These are phyloP conservation scores for Triplophysa yarkandensis DNA, from an alignment of 2,797 vertebrate genomes.

Conservation along the genomic window DNA sequence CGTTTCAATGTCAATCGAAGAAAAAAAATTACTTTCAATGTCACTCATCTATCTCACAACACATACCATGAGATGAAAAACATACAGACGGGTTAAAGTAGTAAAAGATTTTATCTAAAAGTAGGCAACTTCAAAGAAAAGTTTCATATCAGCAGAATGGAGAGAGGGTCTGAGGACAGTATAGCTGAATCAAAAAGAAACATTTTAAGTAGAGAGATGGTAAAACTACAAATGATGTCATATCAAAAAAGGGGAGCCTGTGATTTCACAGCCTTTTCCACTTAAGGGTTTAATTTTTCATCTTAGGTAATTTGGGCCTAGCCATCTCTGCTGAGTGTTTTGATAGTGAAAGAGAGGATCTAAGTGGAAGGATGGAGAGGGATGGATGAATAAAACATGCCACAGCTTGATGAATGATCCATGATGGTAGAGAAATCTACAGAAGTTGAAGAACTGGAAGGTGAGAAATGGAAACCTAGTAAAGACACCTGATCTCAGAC, in stretches of 20 bases:
- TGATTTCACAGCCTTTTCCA: slow-evolving; percentile 44
- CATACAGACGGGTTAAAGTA: background rate
- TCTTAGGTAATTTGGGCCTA: slow-evolving; percentile 39
- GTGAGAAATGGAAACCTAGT: slow-evolving; percentile 35
- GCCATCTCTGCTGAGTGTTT: slow-evolving; percentile 42
- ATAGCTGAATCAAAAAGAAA: slow-evolving; percentile 14
- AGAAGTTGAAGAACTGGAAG: slow-evolving; percentile 19
- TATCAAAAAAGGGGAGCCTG: slow-evolving; percentile 18
- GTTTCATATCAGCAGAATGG: background rate
- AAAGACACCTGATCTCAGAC: slow-evolving; percentile 8
- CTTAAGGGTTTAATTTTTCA: slow-evolving; percentile 45
- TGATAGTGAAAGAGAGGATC: slow-evolving; percentile 24
- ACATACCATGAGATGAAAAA: background rate
- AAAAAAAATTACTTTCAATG: background rate
- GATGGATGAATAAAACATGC: slow-evolving; percentile 58
- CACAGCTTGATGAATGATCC: slow-evolving; percentile 46
- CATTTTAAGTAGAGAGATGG: slow-evolving; percentile 10
- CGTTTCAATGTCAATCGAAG: background rate
- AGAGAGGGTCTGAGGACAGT: slow-evolving; percentile 5
- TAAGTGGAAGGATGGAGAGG: background rate
- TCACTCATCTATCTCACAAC: background rate
- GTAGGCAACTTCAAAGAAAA: slow-evolving; percentile 7
- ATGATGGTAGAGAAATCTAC: slow-evolving; percentile 37
- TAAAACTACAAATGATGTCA: slow-evolving; percentile 35
- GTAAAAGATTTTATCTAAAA: slow-evolving; percentile 5